phyloP scores from a whole-genome alignment of 2,888 invertebrate species.

The Euphydryas editha region DNA sequence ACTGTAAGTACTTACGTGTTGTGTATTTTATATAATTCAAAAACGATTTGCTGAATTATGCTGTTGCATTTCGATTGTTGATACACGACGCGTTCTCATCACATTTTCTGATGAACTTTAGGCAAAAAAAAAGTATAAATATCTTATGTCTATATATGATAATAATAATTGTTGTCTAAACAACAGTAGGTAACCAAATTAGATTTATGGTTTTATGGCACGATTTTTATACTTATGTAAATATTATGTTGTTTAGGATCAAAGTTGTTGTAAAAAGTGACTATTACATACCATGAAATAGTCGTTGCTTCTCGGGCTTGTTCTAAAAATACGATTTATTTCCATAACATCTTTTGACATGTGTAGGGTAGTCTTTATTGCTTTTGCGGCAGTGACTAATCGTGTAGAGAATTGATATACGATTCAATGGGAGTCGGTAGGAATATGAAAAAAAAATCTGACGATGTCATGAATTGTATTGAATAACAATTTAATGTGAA shows the following conservation, averaged over 20 bases:
- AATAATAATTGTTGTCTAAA: too few species aligned
- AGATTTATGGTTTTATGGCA: not conserved
- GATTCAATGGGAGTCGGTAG: not conserved
- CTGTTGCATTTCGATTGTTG: too few species aligned
- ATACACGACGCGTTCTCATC: too few species aligned
- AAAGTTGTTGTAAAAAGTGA: not conserved
- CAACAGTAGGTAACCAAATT: not conserved
- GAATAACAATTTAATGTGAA: not conserved
- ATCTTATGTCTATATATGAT: too few species aligned
- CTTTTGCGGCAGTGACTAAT: constrained; percentile 15
- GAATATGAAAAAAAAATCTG: not conserved
- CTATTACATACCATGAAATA: constrained; percentile 8
- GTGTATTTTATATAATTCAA: too few species aligned
- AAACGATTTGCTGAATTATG: too few species aligned
- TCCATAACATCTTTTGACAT: constrained; percentile 21
- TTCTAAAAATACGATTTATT: constrained; percentile 29
- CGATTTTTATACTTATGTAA: not conserved
- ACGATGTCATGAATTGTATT: not conserved
- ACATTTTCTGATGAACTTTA: too few species aligned
- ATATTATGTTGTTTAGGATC: not conserved
- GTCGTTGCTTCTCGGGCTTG: not conserved
- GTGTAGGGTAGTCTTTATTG: constrained; percentile 24
- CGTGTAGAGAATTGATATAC: constrained; percentile 3
- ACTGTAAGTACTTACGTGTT: too few species aligned
- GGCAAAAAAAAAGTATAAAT: too few species aligned